These are phyloP conservation scores for Amphimallon solstitiale DNA, from an alignment of 2,888 invertebrate genomes.

Conservation along the genomic window DNA sequence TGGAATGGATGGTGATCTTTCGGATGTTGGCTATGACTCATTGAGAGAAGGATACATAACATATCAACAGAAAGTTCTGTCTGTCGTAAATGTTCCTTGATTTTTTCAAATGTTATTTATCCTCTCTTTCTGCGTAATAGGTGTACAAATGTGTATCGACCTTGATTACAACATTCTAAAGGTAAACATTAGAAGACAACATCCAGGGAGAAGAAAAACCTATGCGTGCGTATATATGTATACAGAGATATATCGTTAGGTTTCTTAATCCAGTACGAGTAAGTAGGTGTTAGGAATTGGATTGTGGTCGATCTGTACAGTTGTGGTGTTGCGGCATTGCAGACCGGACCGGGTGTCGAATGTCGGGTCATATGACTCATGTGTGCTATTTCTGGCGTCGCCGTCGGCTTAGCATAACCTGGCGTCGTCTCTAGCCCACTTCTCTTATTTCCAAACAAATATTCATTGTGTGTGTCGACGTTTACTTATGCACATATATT, in stretches of 20 bases:
- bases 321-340: conserved; percentile 50
- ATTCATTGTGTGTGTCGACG: conserved; percentile 42
- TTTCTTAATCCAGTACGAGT: conserved; percentile 36
- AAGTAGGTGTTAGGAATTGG: conserved; percentile 44
- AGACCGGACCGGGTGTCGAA: conserved; percentile 51
- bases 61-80: no score
- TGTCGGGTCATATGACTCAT: conserved; percentile 56
- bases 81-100: no score
- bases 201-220: conserved; percentile 5
- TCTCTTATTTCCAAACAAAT: conserved; percentile 50
- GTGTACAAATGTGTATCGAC: conserved; percentile 7
- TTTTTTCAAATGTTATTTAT: not conserved
- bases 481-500: conserved; percentile 33
- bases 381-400: conserved; percentile 55
- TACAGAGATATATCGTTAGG: conserved; percentile 27
- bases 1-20: no score
- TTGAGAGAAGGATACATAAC: no score
- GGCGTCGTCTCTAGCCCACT: conserved; percentile 50
- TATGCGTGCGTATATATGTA: conserved; percentile 1
- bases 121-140: not conserved
- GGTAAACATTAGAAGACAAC: conserved; percentile 2
- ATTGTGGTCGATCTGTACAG: conserved; percentile 44
- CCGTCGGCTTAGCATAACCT: conserved; percentile 51
- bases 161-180: conserved; percentile 20
- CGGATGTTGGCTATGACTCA: no score